Percentiles rank a stretch among this genome's conserved stretches.
phyloP scores from a whole-genome alignment of 2,797 vertebrate genomes.

The Urocyon cinereoargenteus region DNA sequence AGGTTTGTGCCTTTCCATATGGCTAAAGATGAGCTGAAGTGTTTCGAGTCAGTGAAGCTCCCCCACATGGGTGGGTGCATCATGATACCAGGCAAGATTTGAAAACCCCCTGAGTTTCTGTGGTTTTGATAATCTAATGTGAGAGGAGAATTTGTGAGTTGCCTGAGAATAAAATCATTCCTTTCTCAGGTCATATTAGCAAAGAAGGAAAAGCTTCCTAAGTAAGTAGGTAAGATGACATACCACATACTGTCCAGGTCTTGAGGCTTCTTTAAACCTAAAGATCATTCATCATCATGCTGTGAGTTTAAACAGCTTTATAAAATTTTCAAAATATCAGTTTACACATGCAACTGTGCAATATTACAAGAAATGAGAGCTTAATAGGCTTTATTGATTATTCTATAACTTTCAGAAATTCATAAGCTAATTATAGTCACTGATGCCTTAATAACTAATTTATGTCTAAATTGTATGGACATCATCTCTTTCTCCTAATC shows the following conservation, averaged over 20 bases:
- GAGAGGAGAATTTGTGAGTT: neutral
- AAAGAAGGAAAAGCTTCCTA: constrained; percentile 24
- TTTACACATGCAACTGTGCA: constrained; percentile 51
- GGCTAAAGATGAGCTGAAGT: neutral
- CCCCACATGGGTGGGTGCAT: neutral
- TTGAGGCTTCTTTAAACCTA: constrained; percentile 47
- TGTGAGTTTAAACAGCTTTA: constrained; percentile 53
- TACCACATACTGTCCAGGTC: neutral
- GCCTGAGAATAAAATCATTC: neutral
- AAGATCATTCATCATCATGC: constrained; percentile 60
- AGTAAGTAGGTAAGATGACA: neutral
- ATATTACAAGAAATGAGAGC: constrained; percentile 44
- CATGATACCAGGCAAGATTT: neutral
- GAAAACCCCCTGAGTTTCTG: rapidly evolving
- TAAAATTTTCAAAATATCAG: constrained; percentile 71
- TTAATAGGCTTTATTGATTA: constrained; percentile 57
- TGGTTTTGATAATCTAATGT: constrained; percentile 43
- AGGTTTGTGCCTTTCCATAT: neutral
- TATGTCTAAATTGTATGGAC: constrained; percentile 50
- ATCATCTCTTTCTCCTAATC: constrained; percentile 55
- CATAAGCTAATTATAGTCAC: constrained; percentile 74
- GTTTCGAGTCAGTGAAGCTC: neutral
- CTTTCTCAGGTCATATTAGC: neutral
- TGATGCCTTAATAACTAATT: constrained; percentile 75
- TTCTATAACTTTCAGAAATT: constrained; percentile 82